Percentiles rank a stretch among this genome's conserved stretches.
Evolutionary conservation across 2,888 invertebrate genomes (phyloP).

Genomic region (Octonoba sinensis): DNA sequence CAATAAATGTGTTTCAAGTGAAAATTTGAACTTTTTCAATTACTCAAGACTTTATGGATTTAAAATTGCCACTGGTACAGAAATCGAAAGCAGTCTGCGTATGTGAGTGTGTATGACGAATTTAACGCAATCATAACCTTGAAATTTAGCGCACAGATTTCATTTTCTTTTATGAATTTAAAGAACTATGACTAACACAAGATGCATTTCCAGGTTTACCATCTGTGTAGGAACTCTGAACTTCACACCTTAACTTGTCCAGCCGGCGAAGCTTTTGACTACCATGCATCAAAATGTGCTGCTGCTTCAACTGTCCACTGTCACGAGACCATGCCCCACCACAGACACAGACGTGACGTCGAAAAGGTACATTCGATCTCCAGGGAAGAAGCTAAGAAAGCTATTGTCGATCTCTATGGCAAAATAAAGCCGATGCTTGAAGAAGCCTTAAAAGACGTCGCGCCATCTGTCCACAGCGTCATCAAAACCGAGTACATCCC

Average conservation of each 20-base stretch:
- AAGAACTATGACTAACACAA: too few species aligned
- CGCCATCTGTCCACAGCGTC: slow-evolving; percentile 4
- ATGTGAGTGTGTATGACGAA: too few species aligned
- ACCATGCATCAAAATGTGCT: slow-evolving; percentile 7
- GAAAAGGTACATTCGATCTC: slow-evolving; percentile 10
- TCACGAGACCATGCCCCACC: slow-evolving; percentile 12
- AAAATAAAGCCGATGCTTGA: neutral
- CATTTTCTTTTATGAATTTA: too few species aligned
- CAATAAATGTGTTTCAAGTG: too few species aligned
- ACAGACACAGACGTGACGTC: neutral
- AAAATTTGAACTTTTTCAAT: too few species aligned
- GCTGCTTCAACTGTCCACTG: slow-evolving; percentile 26
- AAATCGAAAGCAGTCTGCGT: too few species aligned
- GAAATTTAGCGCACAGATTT: too few species aligned
- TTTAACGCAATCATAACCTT: too few species aligned
- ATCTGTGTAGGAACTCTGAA: slow-evolving; percentile 17
- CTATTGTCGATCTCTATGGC: neutral
- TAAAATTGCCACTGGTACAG: too few species aligned
- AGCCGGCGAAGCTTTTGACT: slow-evolving; percentile 30
- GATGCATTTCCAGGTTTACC: slow-evolving; percentile 45
- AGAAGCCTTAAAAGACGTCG: neutral
- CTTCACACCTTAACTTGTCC: slow-evolving; percentile 31
- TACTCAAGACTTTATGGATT: too few species aligned
- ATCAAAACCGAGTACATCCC: slow-evolving; percentile 1
- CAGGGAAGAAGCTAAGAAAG: slow-evolving; percentile 2